These are phyloP conservation scores for Melanogrammus aeglefinus DNA, from an alignment of 2,797 vertebrate species.

Conservation along the genomic window DNA sequence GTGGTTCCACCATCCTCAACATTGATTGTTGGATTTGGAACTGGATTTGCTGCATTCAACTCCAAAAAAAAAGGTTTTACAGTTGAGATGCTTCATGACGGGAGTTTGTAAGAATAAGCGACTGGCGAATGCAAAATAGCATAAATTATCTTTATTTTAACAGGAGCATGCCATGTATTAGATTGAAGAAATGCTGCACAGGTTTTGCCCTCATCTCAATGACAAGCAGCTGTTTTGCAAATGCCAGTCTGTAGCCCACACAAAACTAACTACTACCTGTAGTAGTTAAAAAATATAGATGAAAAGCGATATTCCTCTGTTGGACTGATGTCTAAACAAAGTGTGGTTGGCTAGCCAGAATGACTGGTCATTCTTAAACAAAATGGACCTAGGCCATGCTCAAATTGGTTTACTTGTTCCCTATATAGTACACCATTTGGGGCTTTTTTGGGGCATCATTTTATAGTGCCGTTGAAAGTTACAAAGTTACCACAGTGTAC, in stretches of 20 bases:
- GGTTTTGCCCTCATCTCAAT: background rate
- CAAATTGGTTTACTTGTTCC: background rate
- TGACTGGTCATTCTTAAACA: background rate
- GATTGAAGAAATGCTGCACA: background rate
- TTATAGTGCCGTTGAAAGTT: background rate
- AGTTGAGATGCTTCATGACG: background rate
- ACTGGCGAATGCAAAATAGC: background rate
- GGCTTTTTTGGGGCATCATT: background rate
- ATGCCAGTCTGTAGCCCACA: conserved; percentile 1
- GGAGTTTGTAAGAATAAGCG: background rate
- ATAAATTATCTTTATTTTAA: background rate
- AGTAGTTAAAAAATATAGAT: background rate
- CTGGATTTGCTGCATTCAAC: conserved; percentile 17
- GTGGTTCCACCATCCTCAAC: conserved; percentile 38
- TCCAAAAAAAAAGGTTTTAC: background rate
- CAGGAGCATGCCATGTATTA: background rate
- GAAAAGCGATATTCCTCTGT: background rate
- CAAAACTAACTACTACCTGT: background rate
- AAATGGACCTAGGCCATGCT: background rate
- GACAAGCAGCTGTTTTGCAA: background rate
- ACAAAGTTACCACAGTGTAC: background rate
- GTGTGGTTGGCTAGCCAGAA: conserved; percentile 1
- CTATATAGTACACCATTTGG: background rate
- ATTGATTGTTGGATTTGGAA: conserved; percentile 29
- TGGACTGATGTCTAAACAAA: background rate